Percentiles rank a stretch among this genome's conserved stretches.
phyloP scores from a whole-genome alignment of 2,113 vertebrate species.

The Ammodramus savannarum region DNA sequence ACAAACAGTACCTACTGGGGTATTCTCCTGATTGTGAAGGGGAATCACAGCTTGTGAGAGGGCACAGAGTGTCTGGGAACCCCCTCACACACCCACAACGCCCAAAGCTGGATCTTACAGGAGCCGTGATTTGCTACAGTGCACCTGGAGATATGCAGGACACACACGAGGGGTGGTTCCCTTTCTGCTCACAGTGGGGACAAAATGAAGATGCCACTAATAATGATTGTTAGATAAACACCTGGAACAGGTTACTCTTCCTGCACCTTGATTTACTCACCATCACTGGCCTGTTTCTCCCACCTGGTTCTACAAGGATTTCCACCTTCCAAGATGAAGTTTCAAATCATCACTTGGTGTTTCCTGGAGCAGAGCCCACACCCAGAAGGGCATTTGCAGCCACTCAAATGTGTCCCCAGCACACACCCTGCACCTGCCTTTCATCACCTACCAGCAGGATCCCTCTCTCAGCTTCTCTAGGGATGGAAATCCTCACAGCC shows the following conservation, averaged over 20 bases:
- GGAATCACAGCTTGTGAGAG: neutral
- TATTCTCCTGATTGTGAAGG: neutral
- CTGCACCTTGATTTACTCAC: neutral
- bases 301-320: neutral
- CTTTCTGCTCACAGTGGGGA: neutral
- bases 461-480: neutral
- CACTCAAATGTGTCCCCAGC: accelerated
- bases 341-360: neutral
- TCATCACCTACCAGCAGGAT: accelerated
- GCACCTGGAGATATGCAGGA: neutral
- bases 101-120: neutral
- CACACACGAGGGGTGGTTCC: neutral
- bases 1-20: neutral
- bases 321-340: neutral
- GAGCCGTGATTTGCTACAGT: accelerated
- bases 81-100: accelerated
- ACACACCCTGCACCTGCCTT: neutral
- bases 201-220: neutral
- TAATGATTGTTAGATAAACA: neutral
- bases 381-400: neutral
- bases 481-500: neutral
- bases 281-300: neutral
- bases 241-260: neutral
- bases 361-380: neutral
- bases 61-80: neutral